phyloP scores from a whole-genome alignment of 2,888 invertebrate genomes.

The Callyntrura sp. region DNA sequence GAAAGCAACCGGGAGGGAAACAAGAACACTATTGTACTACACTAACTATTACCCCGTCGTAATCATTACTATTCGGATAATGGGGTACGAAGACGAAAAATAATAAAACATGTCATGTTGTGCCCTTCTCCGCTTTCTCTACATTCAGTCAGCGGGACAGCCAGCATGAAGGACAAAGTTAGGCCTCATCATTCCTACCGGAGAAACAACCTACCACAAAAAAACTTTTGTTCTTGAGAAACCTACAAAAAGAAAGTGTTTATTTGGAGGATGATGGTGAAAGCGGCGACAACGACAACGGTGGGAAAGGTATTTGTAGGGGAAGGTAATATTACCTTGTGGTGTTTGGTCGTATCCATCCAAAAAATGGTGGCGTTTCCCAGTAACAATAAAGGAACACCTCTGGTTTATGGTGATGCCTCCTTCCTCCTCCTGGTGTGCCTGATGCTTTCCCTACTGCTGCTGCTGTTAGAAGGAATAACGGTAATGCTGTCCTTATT shows the following conservation, averaged over 20 bases:
- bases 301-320: neutral
- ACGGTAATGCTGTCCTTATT: constrained; percentile 10
- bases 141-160: constrained; percentile 46
- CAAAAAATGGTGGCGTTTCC: neutral
- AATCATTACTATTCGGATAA: constrained; percentile 34
- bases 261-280: constrained; percentile 24
- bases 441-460: too few species aligned
- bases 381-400: constrained; percentile 12
- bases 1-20: neutral
- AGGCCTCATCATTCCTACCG: neutral
- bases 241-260: constrained; percentile 35
- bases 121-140: constrained; percentile 12
- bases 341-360: neutral
- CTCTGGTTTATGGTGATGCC: neutral
- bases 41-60: constrained; percentile 1
- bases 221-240: neutral
- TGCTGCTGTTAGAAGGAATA: neutral
- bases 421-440: too few species aligned
- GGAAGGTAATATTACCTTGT: neutral
- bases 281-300: neutral
- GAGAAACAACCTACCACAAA: neutral
- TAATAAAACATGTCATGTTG: constrained; percentile 42
- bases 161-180: neutral
- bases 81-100: constrained; percentile 13
- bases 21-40: neutral